A percentile compares a stretch with the other conserved stretches of the same genome.
Conservation (phyloP, 53 echinoderm and acorn worm species). For the Patiria pectinifera region DNA sequence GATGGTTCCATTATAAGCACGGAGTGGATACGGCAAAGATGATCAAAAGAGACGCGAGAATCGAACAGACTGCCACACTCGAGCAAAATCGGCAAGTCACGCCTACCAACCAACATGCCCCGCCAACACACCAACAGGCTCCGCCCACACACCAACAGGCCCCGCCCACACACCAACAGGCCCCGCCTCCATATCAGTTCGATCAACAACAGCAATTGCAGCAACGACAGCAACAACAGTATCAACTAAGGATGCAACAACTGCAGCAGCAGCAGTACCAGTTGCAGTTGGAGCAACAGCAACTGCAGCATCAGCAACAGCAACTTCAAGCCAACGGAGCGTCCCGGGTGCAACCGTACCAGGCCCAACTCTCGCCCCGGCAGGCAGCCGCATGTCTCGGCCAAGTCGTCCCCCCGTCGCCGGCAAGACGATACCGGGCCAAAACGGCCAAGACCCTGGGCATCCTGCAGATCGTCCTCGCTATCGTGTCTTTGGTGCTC, state of each 20-base stretch:
- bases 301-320: neutral
- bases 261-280: neutral
- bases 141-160: neutral
- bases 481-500: neutral
- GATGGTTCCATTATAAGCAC: neutral
- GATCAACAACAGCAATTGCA: neutral
- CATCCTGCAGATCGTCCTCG: neutral
- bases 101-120: neutral
- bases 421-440: neutral
- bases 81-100: neutral
- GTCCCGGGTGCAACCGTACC: neutral
- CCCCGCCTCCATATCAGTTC: too few relatives aligned
- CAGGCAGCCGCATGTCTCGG: neutral
- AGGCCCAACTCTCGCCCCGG: neutral
- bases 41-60: neutral
- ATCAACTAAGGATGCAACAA: too few relatives aligned
- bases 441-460: slow-evolving; percentile 8
- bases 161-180: neutral
- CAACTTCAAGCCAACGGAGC: neutral
- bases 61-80: neutral
- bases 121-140: neutral
- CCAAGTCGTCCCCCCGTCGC: neutral
- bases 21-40: neutral
- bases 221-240: too few relatives aligned
- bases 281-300: neutral